Evolutionary conservation across 1,140 invertebrate genomes (phyloP), one percentile per base, ranked within the genome.

Genomic region (Mizuhopecten yessoensis): DNA sequence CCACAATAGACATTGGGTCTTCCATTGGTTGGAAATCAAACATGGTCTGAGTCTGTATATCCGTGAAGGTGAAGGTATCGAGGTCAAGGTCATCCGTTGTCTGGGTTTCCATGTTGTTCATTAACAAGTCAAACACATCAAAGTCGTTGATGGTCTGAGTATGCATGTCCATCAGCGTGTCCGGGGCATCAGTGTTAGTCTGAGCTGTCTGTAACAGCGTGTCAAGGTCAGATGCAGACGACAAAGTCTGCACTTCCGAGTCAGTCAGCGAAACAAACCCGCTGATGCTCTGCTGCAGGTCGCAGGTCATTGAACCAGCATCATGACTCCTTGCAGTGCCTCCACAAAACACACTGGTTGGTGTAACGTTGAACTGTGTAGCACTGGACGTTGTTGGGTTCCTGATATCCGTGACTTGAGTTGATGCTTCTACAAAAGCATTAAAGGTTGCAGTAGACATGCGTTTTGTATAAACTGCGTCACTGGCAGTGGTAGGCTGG

Each of bases 61-160:
- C 57, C 23, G 87, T 45, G 11, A 91, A 91, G 0, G 87, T 42
- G 17, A 91, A 91, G 3, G 33, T 42, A 33, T 91, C 88, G 13
- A 91, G 86, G 39, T 34, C 29, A 39, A 86, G 34, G 34, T 91
- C 90, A 86, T 42, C 87, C 13, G 49, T 36, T 10, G 90, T 91
- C 39, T 91, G 90, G 33, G 90, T 91, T 33, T 91, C 90, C 87
- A 91, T 91, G 33, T 89, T 88, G 34, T 91, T 91, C 75, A 88
- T 49, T 33, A 88, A 89, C 36, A 86, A 34, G 45, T 91, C 87
- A 17, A 91, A 57, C n/a, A 42, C 75, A 88, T 91, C 90, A 33
- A 91, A 33, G 36, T 90, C 49, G 13, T 42, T 34, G 23, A 45
- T 45, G 23, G 88, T 88, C 45, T 88, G 88, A 29, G 88, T 88